Percentiles rank a stretch among this genome's conserved stretches.
phyloP scores from a whole-genome alignment of 2,888 invertebrate species.

The Orthosia cruda region DNA sequence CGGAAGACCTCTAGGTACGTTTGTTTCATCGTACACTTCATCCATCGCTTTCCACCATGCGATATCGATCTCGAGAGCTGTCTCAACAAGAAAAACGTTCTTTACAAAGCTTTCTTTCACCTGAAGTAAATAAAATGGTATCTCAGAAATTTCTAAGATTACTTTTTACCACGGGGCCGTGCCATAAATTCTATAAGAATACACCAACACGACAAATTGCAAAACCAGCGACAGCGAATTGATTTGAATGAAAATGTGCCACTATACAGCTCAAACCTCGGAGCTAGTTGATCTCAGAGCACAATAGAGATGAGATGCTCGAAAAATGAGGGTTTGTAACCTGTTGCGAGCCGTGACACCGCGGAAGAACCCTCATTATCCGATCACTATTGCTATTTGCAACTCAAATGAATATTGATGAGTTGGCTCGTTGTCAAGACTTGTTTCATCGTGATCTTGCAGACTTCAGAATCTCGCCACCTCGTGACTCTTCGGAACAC shows the following conservation, averaged over 20 bases:
- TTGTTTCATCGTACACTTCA: neutral
- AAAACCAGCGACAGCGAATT: neutral
- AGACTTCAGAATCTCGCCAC: slow-evolving; percentile 14
- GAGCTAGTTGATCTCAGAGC: slow-evolving; percentile 25
- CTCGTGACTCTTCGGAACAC: slow-evolving; percentile 38
- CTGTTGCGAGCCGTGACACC: slow-evolving; percentile 73
- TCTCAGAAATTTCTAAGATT: neutral
- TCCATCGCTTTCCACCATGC: neutral
- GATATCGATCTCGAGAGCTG: no score
- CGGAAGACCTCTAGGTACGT: neutral
- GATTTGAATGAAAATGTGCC: slow-evolving; percentile 26
- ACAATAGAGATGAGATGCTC: slow-evolving; percentile 63
- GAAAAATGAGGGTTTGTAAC: slow-evolving; percentile 77
- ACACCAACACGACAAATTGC: neutral
- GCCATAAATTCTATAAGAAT: neutral
- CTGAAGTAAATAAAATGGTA: neutral
- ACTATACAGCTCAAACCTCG: slow-evolving; percentile 4
- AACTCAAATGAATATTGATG: slow-evolving; percentile 75
- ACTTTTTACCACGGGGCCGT: neutral
- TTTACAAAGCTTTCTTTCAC: neutral
- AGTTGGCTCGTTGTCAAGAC: slow-evolving; percentile 62
- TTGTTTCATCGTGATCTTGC: slow-evolving; percentile 41
- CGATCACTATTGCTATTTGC: slow-evolving; percentile 66
- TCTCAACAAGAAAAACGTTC: neutral
- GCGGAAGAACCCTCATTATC: slow-evolving; percentile 62